These are phyloP conservation scores for Castor canadensis DNA, from an alignment of 2,113 vertebrate species.

Conservation along the genomic window DNA sequence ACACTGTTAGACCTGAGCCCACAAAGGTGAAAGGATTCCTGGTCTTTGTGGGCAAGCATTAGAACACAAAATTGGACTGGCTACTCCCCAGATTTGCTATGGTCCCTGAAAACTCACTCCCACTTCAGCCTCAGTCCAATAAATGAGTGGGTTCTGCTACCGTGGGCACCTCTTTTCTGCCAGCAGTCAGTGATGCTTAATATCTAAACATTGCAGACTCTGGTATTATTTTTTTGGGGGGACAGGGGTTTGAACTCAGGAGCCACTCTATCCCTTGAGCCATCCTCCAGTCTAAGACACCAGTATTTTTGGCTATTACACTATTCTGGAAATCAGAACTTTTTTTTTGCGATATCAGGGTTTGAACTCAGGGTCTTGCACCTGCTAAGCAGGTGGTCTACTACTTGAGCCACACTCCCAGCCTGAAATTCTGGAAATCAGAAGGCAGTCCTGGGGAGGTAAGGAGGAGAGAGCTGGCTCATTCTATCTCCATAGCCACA, in stretches of 20 bases:
- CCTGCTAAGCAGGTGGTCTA: too few relatives aligned
- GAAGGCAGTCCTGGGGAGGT: background rate
- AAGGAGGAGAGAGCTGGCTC: background rate
- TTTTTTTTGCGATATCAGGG: too few relatives aligned
- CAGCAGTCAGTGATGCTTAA: background rate
- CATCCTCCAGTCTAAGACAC: too few relatives aligned
- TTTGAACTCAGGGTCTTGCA: too few relatives aligned
- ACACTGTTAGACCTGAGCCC: background rate
- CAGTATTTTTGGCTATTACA: background rate
- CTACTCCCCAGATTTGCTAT: background rate
- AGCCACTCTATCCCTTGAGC: too few relatives aligned
- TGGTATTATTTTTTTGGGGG: background rate
- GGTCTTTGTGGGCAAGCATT: too few relatives aligned
- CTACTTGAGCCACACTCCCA: too few relatives aligned
- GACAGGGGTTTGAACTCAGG: too few relatives aligned
- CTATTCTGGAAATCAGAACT: too few relatives aligned
- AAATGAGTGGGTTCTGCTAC: accelerated
- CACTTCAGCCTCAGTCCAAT: background rate
- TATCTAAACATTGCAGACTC: background rate
- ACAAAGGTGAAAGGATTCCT: background rate
- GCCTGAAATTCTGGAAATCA: background rate
- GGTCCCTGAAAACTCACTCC: background rate
- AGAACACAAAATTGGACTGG: accelerated
- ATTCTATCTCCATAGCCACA: background rate
- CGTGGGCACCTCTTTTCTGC: background rate